Evolutionary conservation across 1,140 invertebrate species (phyloP).

Genomic region (Drosophila navojoa): DNA sequence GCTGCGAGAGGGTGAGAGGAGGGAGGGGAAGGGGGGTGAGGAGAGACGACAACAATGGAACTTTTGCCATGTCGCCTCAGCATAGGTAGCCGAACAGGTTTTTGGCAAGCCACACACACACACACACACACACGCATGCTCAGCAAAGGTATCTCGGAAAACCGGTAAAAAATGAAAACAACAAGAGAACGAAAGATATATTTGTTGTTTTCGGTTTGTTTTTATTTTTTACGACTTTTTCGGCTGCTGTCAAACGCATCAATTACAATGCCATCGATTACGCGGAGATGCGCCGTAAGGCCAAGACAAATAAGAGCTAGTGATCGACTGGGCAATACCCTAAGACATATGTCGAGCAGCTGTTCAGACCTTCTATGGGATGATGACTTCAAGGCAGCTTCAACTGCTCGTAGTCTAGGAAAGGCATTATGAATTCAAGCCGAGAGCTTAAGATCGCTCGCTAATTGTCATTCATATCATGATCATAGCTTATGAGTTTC

Average conservation of each 20-base stretch:
- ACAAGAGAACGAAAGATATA: slow-evolving; percentile 6
- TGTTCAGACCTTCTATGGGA: too few species aligned
- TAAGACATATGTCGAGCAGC: too few species aligned
- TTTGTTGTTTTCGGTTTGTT: neutral
- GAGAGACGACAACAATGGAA: slow-evolving; percentile 26
- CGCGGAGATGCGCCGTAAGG: neutral
- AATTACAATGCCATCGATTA: slow-evolving; percentile 32
- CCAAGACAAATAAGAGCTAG: too few species aligned
- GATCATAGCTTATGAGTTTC: too few species aligned
- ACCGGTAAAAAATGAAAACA: slow-evolving; percentile 38
- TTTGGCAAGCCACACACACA: slow-evolving; percentile 14
- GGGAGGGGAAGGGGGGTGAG: neutral
- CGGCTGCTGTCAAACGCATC: neutral
- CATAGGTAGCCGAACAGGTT: slow-evolving; percentile 32
- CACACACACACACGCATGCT: neutral
- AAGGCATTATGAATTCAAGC: too few species aligned
- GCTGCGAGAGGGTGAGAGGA: too few species aligned
- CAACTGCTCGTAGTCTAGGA: too few species aligned
- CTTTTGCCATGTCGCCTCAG: slow-evolving; percentile 12
- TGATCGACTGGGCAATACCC: too few species aligned
- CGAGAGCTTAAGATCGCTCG: too few species aligned
- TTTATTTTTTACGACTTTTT: slow-evolving; percentile 1
- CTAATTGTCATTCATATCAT: too few species aligned
- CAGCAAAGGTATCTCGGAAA: slow-evolving; percentile 22
- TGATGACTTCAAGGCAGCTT: too few species aligned